These are phyloP conservation scores for Phalloptychus januarius DNA, from an alignment of 2,797 vertebrate species.

Conservation along the genomic window DNA sequence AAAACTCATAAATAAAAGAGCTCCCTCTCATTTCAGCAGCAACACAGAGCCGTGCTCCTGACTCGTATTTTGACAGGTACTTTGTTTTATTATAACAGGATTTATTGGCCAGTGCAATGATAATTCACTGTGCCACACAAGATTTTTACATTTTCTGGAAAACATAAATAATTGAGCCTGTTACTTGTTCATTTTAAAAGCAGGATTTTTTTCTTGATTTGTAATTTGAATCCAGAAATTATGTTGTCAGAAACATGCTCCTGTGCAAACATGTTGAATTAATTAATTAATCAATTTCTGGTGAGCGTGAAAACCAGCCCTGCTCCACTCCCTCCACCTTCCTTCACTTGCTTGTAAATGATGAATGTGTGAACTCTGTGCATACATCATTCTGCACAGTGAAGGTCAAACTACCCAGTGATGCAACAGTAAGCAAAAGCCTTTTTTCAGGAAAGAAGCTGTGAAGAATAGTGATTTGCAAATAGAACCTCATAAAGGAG, in stretches of 20 bases:
- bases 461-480: constrained; percentile 17
- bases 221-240: not conserved
- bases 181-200: not conserved
- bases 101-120: not conserved
- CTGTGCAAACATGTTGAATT: not conserved
- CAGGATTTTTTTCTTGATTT: not conserved
- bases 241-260: constrained; percentile 16
- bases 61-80: not conserved
- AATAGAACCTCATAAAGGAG: not conserved
- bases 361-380: constrained; percentile 14
- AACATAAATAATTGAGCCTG: not conserved
- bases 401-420: constrained; percentile 36
- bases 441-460: constrained; percentile 11
- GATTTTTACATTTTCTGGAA: not conserved
- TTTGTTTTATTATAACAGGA: not conserved
- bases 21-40: constrained; percentile 16
- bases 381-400: constrained; percentile 29
- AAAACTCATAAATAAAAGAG: constrained; percentile 29
- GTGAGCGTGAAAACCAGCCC: constrained; percentile 3
- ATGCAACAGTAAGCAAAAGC: constrained; percentile 27
- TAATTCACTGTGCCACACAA: too few species aligned
- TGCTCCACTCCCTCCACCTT: not conserved
- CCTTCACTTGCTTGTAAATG: not conserved
- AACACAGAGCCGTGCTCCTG: not conserved
- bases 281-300: constrained; percentile 7